phyloP scores from a whole-genome alignment of 2,888 invertebrate species.

The Nematopogon swammerdamellus region DNA sequence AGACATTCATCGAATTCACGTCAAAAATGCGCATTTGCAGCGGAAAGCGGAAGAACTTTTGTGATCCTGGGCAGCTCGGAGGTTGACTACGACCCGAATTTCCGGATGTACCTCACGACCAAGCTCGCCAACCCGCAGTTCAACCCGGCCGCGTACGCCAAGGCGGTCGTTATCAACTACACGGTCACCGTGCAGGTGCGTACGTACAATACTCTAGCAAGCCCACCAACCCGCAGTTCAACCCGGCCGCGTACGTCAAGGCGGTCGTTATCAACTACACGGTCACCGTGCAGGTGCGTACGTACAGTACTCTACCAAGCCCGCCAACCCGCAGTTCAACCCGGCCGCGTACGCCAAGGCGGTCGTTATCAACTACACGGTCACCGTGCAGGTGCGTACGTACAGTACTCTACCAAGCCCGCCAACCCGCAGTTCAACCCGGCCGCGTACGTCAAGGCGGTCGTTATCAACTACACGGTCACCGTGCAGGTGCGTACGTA shows the following conservation, averaged over 20 bases:
- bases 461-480: slow-evolving; percentile 90
- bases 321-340: slow-evolving; percentile 83
- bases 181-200: slow-evolving; percentile 76
- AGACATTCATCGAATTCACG: too few species aligned
- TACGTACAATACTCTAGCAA: too few species aligned
- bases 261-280: slow-evolving; percentile 90
- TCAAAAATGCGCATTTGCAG: too few species aligned
- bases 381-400: slow-evolving; percentile 66
- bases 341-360: slow-evolving; percentile 85
- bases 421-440: slow-evolving; percentile 87
- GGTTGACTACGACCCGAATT: slow-evolving; percentile 85
- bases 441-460: slow-evolving; percentile 80
- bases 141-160: slow-evolving; percentile 82
- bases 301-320: too few species aligned
- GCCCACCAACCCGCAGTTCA: slow-evolving; percentile 82
- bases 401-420: too few species aligned
- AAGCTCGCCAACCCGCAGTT: slow-evolving; percentile 87
- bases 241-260: slow-evolving; percentile 83
- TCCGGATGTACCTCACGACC: slow-evolving; percentile 86
- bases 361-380: slow-evolving; percentile 88
- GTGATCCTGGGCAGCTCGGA: slow-evolving; percentile 85
- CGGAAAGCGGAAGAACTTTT: slow-evolving; percentile 71
- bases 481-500: slow-evolving; percentile 64
- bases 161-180: slow-evolving; percentile 87
- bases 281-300: slow-evolving; percentile 69